A percentile compares a stretch with the other conserved stretches of the same genome.
These are phyloP conservation scores for Drosophila erecta DNA, from an alignment of 1,140 invertebrate species.

Conservation along the genomic window DNA sequence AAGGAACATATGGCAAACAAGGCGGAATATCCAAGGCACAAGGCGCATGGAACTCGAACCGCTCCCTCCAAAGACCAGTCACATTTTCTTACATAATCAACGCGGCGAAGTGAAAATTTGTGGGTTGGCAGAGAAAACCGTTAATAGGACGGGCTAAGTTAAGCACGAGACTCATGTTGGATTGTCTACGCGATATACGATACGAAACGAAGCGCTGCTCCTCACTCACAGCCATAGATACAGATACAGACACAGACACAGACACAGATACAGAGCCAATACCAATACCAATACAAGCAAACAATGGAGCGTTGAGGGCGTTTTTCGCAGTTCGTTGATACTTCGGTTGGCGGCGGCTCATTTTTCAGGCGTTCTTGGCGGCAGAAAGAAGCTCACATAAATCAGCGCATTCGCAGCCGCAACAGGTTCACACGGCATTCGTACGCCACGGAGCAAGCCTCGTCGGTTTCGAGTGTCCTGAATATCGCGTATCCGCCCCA, in stretches of 20 bases:
- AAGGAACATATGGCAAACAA: slow-evolving; percentile 53
- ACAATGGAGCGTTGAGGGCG: neutral
- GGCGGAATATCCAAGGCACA: slow-evolving; percentile 54
- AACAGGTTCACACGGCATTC: slow-evolving; percentile 81
- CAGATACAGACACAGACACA: neutral
- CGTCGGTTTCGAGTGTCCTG: slow-evolving; percentile 33
- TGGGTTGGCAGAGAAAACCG: slow-evolving; percentile 6
- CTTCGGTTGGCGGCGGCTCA: slow-evolving; percentile 31
- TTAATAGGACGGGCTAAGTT: slow-evolving; percentile 19
- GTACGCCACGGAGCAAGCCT: slow-evolving; percentile 69
- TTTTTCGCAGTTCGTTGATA: slow-evolving; percentile 15
- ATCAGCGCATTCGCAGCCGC: slow-evolving; percentile 66
- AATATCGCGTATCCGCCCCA: slow-evolving; percentile 26
- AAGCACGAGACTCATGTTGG: slow-evolving; percentile 76
- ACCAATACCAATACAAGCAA: neutral
- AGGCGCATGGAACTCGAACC: slow-evolving; percentile 3
- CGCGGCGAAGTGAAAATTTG: slow-evolving; percentile 46
- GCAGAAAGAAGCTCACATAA: slow-evolving; percentile 63
- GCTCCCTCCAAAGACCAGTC: slow-evolving; percentile 43
- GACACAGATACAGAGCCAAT: too few species aligned
- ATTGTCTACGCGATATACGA: slow-evolving; percentile 49
- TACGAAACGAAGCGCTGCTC: slow-evolving; percentile 36
- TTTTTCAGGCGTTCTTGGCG: slow-evolving; percentile 39
- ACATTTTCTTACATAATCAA: slow-evolving; percentile 73
- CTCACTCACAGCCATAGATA: slow-evolving; percentile 3